Evolutionary conservation across 2,888 invertebrate genomes (phyloP).

Genomic region (Oligia strigilis): DNA sequence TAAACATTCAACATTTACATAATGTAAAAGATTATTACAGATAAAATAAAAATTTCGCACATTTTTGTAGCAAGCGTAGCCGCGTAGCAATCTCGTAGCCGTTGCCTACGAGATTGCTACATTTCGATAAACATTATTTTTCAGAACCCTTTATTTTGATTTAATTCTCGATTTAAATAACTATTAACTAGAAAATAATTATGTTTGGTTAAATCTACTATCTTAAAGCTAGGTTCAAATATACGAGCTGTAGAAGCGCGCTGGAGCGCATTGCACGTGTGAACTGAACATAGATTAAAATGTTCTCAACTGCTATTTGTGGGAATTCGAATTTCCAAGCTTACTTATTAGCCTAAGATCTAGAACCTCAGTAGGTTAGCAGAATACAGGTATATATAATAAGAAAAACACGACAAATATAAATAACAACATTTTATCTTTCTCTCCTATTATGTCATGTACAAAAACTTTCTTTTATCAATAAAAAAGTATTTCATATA

Average conservation of each 20-base stretch:
- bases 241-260: background rate
- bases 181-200: background rate
- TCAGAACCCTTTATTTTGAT: background rate
- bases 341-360: too few relatives aligned
- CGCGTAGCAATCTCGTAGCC: conserved; percentile 53
- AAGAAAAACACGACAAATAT: conserved; percentile 40
- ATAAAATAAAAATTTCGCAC: background rate
- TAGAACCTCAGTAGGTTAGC: background rate
- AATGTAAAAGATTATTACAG: background rate
- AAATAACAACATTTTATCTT: conserved; percentile 55
- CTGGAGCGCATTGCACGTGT: background rate
- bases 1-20: background rate
- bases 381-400: background rate
- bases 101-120: conserved; percentile 1
- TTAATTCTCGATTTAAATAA: background rate
- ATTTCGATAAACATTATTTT: background rate
- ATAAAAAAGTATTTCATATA: conserved; percentile 22
- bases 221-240: background rate
- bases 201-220: background rate
- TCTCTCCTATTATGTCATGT: conserved; percentile 6
- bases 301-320: background rate
- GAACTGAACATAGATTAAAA: background rate
- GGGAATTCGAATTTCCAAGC: background rate
- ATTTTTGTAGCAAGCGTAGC: conserved; percentile 45
- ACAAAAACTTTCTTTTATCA: conserved; percentile 34